Conservation (phyloP, 2,113 vertebrate species). For the Helogale parvula region DNA sequence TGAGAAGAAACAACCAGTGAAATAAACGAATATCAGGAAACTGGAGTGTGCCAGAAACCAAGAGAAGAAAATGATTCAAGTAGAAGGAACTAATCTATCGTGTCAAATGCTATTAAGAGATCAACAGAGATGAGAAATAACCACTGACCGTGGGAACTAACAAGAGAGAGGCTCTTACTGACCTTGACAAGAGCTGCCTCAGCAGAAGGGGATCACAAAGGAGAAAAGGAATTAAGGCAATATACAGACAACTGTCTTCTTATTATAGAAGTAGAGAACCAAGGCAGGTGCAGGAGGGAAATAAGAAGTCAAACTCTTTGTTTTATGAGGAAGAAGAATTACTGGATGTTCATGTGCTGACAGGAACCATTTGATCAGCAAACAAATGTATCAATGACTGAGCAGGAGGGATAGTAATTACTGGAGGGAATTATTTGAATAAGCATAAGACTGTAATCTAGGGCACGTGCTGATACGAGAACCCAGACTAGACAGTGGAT, state of each 20-base stretch:
- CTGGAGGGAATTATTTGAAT: background rate
- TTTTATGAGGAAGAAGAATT: background rate
- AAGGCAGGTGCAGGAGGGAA: background rate
- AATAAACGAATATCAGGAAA: background rate
- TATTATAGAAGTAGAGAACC: background rate
- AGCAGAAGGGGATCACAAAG: background rate
- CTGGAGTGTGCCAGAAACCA: background rate
- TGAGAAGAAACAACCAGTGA: background rate
- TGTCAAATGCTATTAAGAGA: slow-evolving; percentile 17
- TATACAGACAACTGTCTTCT: background rate
- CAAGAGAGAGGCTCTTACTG: background rate
- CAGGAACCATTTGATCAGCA: background rate
- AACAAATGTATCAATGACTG: background rate
- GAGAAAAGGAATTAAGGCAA: background rate
- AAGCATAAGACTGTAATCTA: background rate
- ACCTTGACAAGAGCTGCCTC: background rate
- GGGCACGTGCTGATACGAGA: background rate
- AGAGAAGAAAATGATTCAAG: background rate
- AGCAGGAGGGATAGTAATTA: background rate
- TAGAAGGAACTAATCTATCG: slow-evolving; percentile 2
- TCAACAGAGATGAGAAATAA: background rate
- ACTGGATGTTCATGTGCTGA: background rate
- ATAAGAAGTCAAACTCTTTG: background rate
- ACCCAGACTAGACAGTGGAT: background rate
- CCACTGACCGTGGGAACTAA: background rate